Evolutionary conservation across 2,797 vertebrate genomes (phyloP).

Genomic region (Gambelia wislizenii): DNA sequence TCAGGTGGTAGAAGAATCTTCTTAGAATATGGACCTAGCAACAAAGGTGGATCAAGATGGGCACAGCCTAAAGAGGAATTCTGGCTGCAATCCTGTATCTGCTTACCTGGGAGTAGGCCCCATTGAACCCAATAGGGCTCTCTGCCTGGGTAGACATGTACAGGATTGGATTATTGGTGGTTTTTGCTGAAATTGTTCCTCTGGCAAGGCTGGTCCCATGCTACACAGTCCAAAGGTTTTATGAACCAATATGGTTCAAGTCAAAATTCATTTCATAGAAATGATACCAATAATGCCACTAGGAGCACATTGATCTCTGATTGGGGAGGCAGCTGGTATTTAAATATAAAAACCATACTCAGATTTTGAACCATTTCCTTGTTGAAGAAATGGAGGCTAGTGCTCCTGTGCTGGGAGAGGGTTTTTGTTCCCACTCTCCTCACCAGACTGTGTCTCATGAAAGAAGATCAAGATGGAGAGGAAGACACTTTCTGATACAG

Average conservation of each 20-base stretch:
- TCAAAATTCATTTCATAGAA: slow-evolving; percentile 74
- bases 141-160: not conserved
- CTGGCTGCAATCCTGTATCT: not conserved
- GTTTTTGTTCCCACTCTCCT: not conserved
- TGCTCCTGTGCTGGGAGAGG: no score
- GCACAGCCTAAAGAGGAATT: not conserved
- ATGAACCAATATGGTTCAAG: slow-evolving; percentile 80
- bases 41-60: not conserved
- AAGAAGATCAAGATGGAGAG: slow-evolving; percentile 31
- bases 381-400: not conserved
- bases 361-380: not conserved
- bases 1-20: not conserved
- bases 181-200: not conserved
- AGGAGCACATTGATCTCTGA: no score
- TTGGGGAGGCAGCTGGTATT: not conserved
- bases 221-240: not conserved
- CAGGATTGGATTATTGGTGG: not conserved
- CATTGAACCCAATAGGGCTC: not conserved
- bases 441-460: slow-evolving; percentile 42
- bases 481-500: not conserved
- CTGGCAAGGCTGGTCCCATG: no score
- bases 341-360: not conserved
- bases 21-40: not conserved
- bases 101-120: not conserved
- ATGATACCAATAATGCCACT: slow-evolving; percentile 43